These are phyloP conservation scores for Andrena bicolor DNA, from an alignment of 2,888 invertebrate species.

Conservation along the genomic window DNA sequence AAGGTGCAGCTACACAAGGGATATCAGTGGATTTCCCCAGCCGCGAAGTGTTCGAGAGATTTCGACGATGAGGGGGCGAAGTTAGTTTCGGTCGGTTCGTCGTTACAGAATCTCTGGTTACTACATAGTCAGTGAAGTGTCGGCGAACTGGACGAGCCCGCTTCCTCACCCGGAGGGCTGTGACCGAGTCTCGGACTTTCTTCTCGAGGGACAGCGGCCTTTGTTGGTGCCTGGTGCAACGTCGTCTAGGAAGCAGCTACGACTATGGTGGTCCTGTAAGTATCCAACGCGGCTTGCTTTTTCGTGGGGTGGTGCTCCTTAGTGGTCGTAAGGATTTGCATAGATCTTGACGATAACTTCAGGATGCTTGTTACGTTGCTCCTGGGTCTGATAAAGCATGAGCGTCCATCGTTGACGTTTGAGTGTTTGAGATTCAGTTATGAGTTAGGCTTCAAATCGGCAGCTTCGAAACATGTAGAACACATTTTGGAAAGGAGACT, in stretches of 20 bases:
- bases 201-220: constrained; percentile 13
- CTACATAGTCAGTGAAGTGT: constrained; percentile 40
- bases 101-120: constrained; percentile 3
- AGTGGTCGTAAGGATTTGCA: neutral
- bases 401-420: too few species aligned
- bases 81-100: constrained; percentile 2
- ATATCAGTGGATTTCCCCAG: constrained; percentile 9
- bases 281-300: constrained; percentile 46
- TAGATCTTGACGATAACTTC: neutral
- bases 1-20: neutral
- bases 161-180: neutral
- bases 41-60: constrained; percentile 1
- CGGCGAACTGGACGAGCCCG: neutral
- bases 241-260: constrained; percentile 73
- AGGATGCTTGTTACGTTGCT: neutral
- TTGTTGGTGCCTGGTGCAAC: constrained; percentile 29
- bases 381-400: too few species aligned
- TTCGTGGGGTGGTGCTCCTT: neutral
- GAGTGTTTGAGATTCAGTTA: too few species aligned
- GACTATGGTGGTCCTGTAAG: constrained; percentile 84
- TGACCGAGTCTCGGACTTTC: neutral
- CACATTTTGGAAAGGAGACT: neutral
- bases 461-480: neutral
- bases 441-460: too few species aligned
- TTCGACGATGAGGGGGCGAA: constrained; percentile 1